Base-by-base conservation (phyloP, 2,797 vertebrate species). In the Zenarchopterus dispar region DNA sequence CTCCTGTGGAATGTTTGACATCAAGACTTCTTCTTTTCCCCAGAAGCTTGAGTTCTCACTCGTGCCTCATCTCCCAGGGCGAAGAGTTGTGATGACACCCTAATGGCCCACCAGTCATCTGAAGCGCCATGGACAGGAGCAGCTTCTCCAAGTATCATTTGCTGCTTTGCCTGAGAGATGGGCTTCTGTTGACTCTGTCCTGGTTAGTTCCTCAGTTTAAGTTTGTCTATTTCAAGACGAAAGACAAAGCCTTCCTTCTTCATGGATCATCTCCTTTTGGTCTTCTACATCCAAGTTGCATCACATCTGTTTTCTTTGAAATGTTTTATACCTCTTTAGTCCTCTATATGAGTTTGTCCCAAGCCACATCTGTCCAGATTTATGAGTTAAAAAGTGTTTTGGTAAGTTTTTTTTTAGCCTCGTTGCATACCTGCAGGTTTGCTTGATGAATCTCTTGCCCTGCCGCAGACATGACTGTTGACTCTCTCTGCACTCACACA, bases 401-500 rank as follows among this genome's bases (percentile, higher is more conserved):
- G n/a, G n/a, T n/a, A n/a, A n/a, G n/a, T n/a, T n/a, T n/a, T n/a
- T n/a, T n/a, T n/a, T n/a, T n/a, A n/a, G n/a, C 11, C 4, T 1
- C 13, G 13, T 10, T 23, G 5, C 73, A 33, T 81, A 94, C 93
- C 93, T 94, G 93, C 93, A 94, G 62, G 75, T 90, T 60, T 81
- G 84, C 45, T 54, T 15, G 36, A 91, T 91, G 75, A 94, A 94
- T 75, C 65, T 91, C 80, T 90, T 93, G 47, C 92, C 93, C 64
- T 91, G 91, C 56, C 84, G 85, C 55, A 93, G 79, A 80, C 93
- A 94, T 1, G 87, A 90, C 23, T 90, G 66, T 0, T 61, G 54
- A 8, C 84, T 93, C 85, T 94, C 92, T 5, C 90, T 82, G 86
- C 93, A 94, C 80, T 93, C 78, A 42, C 93, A 94, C 68, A 81